phyloP scores from a whole-genome alignment of 2,888 invertebrate species.

The Deilephila porcellus region DNA sequence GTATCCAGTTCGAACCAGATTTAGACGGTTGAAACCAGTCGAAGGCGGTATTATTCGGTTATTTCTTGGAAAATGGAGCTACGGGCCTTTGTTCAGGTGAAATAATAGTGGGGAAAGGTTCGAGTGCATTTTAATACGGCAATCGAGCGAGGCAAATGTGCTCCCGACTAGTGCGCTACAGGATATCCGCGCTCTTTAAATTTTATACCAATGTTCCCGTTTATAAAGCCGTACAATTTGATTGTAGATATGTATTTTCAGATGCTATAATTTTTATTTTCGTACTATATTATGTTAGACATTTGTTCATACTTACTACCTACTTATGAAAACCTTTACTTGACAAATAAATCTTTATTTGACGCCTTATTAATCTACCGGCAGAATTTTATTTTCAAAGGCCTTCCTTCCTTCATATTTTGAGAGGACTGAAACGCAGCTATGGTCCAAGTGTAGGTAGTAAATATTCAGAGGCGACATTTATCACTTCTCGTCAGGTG shows the following conservation, averaged over 20 bases:
- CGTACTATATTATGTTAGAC: too few relatives aligned
- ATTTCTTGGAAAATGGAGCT: conserved; percentile 38
- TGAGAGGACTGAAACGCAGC: too few relatives aligned
- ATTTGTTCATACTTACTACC: too few relatives aligned
- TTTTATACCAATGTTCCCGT: conserved; percentile 14
- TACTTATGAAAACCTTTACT: too few relatives aligned
- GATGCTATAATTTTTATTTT: neutral
- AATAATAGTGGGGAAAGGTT: conserved; percentile 32
- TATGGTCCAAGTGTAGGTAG: too few relatives aligned
- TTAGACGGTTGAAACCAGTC: conserved; percentile 29
- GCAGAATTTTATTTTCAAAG: too few relatives aligned
- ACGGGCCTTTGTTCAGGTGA: conserved; percentile 40
- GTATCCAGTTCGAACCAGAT: conserved; percentile 13
- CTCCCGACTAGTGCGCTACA: neutral
- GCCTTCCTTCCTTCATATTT: too few relatives aligned
- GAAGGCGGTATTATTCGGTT: conserved; percentile 39
- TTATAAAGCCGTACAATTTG: conserved; percentile 11
- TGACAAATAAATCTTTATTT: too few relatives aligned
- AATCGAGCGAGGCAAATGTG: conserved; percentile 12
- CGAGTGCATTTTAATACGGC: conserved; percentile 35
- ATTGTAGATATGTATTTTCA: neutral
- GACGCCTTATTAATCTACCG: too few relatives aligned
- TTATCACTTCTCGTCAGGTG: too few relatives aligned
- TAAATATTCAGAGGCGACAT: too few relatives aligned
- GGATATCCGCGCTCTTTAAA: conserved; percentile 19